Percentiles rank a stretch among this genome's conserved stretches.
Conservation (phyloP, 2,888 invertebrate species). For the Ochropacha duplaris region DNA sequence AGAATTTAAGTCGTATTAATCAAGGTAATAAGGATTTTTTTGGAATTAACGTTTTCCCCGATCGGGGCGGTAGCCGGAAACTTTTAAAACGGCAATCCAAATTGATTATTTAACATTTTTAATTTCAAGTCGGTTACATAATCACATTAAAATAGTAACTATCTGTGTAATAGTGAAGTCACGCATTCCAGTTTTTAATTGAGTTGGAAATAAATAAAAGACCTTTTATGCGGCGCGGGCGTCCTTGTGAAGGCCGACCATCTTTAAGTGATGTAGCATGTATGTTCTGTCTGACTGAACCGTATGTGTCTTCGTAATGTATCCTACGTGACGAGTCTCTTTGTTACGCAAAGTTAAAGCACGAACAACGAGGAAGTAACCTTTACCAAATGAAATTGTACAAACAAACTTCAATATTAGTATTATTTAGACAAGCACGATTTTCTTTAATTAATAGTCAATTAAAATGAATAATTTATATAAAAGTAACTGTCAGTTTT, state of each 20-base stretch:
- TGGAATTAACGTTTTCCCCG: too few species aligned
- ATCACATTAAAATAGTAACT: constrained; percentile 7
- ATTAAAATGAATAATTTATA: constrained; percentile 13
- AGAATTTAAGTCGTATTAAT: too few species aligned
- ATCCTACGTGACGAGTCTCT: constrained; percentile 55
- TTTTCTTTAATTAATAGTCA: constrained; percentile 41
- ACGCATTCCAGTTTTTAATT: constrained; percentile 38
- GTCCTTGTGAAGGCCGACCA: constrained; percentile 76
- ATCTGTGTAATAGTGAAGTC: constrained; percentile 20
- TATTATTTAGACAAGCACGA: constrained; percentile 70
- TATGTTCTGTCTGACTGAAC: too few species aligned
- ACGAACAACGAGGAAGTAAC: constrained; percentile 73
- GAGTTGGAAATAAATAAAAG: constrained; percentile 44
- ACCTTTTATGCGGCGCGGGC: constrained; percentile 52
- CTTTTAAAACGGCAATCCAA: constrained; percentile 5
- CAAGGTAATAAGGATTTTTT: too few species aligned
- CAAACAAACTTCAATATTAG: constrained; percentile 60
- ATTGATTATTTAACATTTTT: neutral
- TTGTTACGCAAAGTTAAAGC: constrained; percentile 62
- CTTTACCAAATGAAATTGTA: constrained; percentile 72
- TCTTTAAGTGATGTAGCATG: constrained; percentile 47
- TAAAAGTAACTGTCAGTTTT: neutral
- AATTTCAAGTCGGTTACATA: neutral
- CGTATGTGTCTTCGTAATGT: constrained; percentile 13
- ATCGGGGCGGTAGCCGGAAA: neutral